Percentiles rank a stretch among this genome's conserved stretches.
These are phyloP conservation scores for Timandra comae DNA, from an alignment of 2,888 invertebrate genomes.

Conservation along the genomic window DNA sequence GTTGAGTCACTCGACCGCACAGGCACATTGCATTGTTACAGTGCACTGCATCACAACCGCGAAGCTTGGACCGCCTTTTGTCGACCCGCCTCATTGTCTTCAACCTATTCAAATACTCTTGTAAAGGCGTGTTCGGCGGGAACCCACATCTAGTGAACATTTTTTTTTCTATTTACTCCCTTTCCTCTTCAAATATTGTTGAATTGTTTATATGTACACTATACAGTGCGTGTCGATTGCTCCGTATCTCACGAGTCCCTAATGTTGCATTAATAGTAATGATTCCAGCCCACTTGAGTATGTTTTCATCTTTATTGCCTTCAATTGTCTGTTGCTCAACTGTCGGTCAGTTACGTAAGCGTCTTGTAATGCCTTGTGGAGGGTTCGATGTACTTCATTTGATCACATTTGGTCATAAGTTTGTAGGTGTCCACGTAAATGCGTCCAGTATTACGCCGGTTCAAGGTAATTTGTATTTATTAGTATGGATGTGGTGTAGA, in stretches of 20 bases:
- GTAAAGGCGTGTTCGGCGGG: slow-evolving; percentile 38
- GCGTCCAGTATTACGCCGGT: too few species aligned
- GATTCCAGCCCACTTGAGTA: slow-evolving; percentile 52
- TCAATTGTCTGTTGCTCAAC: slow-evolving; percentile 66
- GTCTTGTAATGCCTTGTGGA: slow-evolving; percentile 46
- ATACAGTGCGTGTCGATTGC: slow-evolving; percentile 33
- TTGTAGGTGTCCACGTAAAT: too few species aligned
- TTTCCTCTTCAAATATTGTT: slow-evolving; percentile 17
- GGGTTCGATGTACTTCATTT: slow-evolving; percentile 50
- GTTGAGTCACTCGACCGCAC: slow-evolving; percentile 62
- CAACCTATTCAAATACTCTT: slow-evolving; percentile 53
- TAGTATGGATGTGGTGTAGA: too few species aligned
- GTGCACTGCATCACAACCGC: slow-evolving; percentile 45
- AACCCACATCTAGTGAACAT: too few species aligned
- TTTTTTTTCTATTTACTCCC: slow-evolving; percentile 33
- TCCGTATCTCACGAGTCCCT: slow-evolving; percentile 37
- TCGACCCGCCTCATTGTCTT: slow-evolving; percentile 58
- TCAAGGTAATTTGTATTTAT: too few species aligned
- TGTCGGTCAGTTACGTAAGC: slow-evolving; percentile 53
- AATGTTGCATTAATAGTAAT: slow-evolving; percentile 51
- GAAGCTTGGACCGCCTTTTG: slow-evolving; percentile 58
- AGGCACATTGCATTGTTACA: slow-evolving; percentile 57
- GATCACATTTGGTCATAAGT: too few species aligned
- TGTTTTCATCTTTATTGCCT: slow-evolving; percentile 63
- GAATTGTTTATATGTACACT: slow-evolving; percentile 30